phyloP scores from a whole-genome alignment of 2,888 invertebrate genomes.

The Cerastis rubricosa region DNA sequence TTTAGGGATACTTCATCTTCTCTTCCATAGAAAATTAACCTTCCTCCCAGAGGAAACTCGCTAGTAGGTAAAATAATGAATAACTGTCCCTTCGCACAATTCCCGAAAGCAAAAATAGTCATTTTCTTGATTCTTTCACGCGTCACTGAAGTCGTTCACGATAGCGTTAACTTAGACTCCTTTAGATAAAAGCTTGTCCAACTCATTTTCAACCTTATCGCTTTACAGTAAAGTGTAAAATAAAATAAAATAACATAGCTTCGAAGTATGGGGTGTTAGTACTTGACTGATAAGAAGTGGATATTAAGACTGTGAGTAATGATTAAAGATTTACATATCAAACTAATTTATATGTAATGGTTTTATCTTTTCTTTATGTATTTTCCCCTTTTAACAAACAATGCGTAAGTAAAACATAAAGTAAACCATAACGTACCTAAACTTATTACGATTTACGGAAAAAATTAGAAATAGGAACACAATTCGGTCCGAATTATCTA shows the following conservation, averaged over 20 bases:
- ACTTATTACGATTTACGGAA: not conserved
- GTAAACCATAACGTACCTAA: conserved; percentile 8
- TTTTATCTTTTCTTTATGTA: conserved; percentile 46
- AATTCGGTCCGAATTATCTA: not conserved
- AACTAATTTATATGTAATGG: conserved; percentile 65
- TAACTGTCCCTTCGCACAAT: conserved; percentile 1
- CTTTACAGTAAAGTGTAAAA: conserved; percentile 18
- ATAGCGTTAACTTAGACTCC: conserved; percentile 68
- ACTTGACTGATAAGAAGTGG: conserved; percentile 78
- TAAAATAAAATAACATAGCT: conserved; percentile 38
- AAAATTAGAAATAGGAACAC: too few species aligned
- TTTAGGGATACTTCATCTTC: not conserved
- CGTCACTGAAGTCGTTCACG: conserved; percentile 70
- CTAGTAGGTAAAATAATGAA: conserved; percentile 39
- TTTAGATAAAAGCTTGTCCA: conserved; percentile 56
- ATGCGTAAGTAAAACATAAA: not conserved
- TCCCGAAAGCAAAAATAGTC: conserved; percentile 58
- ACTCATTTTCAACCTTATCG: conserved; percentile 43
- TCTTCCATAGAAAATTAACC: not conserved
- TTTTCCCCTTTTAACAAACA: conserved; percentile 39
- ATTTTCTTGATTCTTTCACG: conserved; percentile 71
- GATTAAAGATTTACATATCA: conserved; percentile 81
- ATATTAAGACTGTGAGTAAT: conserved; percentile 84
- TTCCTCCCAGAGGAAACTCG: conserved; percentile 24
- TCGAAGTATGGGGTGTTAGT: conserved; percentile 69